Evolutionary conservation across 2,888 invertebrate genomes (phyloP).

Genomic region (Oligia fasciuncula): DNA sequence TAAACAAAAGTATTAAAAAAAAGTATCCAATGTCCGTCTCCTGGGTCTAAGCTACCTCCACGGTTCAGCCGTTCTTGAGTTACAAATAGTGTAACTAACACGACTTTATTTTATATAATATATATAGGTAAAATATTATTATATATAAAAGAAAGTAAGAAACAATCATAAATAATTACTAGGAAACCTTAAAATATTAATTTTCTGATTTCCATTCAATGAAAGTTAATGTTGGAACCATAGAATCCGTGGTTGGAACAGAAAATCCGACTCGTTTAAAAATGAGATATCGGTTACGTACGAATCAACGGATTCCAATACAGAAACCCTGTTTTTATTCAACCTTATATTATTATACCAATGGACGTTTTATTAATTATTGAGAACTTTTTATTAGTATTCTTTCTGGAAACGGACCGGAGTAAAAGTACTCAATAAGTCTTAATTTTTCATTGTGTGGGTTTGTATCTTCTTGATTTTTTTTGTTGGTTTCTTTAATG

Average conservation of each 20-base stretch:
- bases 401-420: conserved; percentile 1
- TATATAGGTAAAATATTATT: too few species aligned
- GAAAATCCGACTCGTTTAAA: conserved; percentile 68
- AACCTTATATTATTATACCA: conserved; percentile 29
- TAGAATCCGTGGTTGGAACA: conserved; percentile 20
- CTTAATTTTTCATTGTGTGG: conserved; percentile 12
- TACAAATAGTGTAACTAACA: too few species aligned
- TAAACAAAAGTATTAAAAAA: too few species aligned
- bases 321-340: conserved; percentile 46
- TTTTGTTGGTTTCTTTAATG: too few species aligned
- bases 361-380: conserved; percentile 59
- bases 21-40: too few species aligned
- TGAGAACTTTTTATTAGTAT: conserved; percentile 37
- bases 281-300: conserved; percentile 63
- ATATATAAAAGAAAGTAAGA: too few species aligned
- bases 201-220: conserved; percentile 52
- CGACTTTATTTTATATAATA: too few species aligned
- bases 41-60: too few species aligned
- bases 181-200: background rate
- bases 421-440: background rate
- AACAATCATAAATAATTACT: background rate
- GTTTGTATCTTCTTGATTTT: background rate
- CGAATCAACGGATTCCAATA: conserved; percentile 66
- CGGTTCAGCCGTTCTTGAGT: too few species aligned
- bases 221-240: conserved; percentile 62